Percentiles rank a stretch among this genome's conserved stretches.
Conservation (phyloP, 2,797 vertebrate species). For the Sternotherus odoratus region DNA sequence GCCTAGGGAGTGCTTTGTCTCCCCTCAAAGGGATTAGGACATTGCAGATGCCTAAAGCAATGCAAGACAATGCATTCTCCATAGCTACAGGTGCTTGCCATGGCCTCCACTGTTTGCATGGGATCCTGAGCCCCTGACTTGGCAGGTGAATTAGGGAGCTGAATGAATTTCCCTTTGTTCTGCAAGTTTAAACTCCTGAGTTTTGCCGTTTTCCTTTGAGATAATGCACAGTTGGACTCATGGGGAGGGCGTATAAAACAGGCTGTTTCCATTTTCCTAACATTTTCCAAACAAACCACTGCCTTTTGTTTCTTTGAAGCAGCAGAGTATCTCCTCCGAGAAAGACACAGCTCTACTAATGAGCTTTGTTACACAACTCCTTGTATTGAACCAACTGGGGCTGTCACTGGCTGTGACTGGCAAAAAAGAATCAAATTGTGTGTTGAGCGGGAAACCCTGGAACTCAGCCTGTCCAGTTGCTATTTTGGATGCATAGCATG, state of each 20-base stretch:
- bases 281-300: neutral
- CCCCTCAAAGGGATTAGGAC: neutral
- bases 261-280: neutral
- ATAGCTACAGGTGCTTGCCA: neutral
- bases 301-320: neutral
- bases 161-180: neutral
- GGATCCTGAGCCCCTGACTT: neutral
- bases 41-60: neutral
- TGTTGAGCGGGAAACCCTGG: neutral
- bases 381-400: neutral
- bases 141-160: neutral
- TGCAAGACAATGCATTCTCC: neutral
- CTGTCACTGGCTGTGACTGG: neutral
- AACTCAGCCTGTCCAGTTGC: neutral
- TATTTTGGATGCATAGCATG: neutral
- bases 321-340: neutral
- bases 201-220: conserved; percentile 6
- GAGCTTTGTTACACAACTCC: neutral
- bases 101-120: neutral
- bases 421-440: neutral
- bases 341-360: neutral
- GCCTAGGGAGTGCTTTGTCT: neutral
- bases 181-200: neutral
- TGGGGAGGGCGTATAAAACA: neutral
- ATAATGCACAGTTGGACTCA: neutral